These are phyloP conservation scores for Philaethria dido DNA, from an alignment of 2,888 invertebrate genomes.

Conservation along the genomic window DNA sequence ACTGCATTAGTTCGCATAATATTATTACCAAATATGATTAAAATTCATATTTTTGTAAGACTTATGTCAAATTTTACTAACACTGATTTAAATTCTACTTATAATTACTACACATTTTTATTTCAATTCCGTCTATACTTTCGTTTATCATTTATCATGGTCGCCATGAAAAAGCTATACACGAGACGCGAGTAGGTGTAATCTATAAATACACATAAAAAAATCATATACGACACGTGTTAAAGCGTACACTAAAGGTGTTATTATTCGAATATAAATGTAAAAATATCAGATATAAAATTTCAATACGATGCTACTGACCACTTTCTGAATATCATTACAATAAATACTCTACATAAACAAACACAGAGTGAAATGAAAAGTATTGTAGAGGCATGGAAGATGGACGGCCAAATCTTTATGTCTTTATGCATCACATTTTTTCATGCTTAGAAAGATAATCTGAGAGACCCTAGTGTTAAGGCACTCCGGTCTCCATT, in stretches of 20 bases:
- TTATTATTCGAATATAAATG: slow-evolving; percentile 24
- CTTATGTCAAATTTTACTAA: background rate
- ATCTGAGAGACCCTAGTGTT: no score
- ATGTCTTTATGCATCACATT: no score
- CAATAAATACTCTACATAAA: slow-evolving; percentile 10
- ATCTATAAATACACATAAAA: slow-evolving; percentile 8
- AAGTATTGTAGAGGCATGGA: slow-evolving; percentile 5
- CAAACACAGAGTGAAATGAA: slow-evolving; percentile 23
- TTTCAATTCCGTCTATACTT: no score
- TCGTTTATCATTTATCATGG: background rate
- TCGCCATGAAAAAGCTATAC: no score
- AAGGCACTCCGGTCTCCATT: no score
- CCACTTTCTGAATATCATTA: slow-evolving; percentile 18
- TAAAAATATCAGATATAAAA: slow-evolving; percentile 18
- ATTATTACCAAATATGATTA: background rate
- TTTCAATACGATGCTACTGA: slow-evolving; percentile 17
- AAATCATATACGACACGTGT: background rate
- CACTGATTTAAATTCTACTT: background rate
- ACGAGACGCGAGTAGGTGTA: background rate
- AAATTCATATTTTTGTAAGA: background rate
- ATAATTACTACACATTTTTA: no score
- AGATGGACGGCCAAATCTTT: background rate
- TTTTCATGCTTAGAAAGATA: no score
- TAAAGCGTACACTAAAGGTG: slow-evolving; percentile 2
- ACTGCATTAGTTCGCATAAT: no score